These are phyloP conservation scores for Phycodurus eques DNA, from an alignment of 2,113 vertebrate species.

Conservation along the genomic window DNA sequence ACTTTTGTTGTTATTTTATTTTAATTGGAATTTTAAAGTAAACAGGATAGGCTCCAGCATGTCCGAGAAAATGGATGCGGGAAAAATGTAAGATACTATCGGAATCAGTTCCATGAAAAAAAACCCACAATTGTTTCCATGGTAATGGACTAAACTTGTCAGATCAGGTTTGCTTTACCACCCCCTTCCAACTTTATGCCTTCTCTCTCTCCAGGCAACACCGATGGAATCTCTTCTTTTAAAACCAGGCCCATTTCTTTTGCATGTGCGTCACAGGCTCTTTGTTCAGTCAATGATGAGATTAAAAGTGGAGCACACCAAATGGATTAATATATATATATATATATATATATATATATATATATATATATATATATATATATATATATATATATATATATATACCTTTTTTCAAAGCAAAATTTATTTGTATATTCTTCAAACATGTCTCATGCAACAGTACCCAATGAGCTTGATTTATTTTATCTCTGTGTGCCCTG, in stretches of 20 bases:
- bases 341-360: no score
- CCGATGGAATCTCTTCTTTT: constrained; percentile 44
- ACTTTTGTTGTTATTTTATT: background rate
- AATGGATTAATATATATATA: background rate
- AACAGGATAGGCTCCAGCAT: no score
- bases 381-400: background rate
- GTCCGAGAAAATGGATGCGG: no score
- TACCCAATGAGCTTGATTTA: background rate
- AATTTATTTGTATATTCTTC: background rate
- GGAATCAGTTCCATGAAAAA: background rate
- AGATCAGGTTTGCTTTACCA: constrained; percentile 5
- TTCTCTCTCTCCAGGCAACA: constrained; percentile 53
- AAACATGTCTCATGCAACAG: background rate
- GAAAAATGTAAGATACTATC: background rate
- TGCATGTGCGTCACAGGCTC: constrained; percentile 36
- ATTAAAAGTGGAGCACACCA: background rate
- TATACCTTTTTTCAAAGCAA: background rate
- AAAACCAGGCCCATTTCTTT: background rate
- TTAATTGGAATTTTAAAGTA: background rate
- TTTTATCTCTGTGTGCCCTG: background rate
- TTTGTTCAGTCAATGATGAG: constrained; percentile 33
- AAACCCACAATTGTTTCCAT: constrained; percentile 25
- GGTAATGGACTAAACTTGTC: constrained; percentile 14
- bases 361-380: background rate
- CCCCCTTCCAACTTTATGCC: constrained; percentile 36